Percentiles rank a stretch among this genome's conserved stretches.
phyloP scores from a whole-genome alignment of 2,113 vertebrate genomes.

The Alligator mississippiensis region DNA sequence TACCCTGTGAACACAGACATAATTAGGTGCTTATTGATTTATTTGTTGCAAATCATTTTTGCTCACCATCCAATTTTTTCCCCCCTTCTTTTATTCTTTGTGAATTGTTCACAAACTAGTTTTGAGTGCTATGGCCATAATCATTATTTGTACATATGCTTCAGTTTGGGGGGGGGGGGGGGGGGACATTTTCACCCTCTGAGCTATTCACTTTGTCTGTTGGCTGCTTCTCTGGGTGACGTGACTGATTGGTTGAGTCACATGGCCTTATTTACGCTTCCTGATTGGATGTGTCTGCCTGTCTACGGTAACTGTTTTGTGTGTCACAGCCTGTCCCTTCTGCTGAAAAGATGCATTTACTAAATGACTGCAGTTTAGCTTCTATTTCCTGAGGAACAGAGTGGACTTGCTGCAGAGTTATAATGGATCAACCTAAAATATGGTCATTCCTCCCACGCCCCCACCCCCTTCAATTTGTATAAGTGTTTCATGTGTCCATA shows the following conservation, averaged over 20 bases:
- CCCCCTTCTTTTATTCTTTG: background rate
- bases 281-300: background rate
- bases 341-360: no score
- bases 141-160: background rate
- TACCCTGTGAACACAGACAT: constrained; percentile 1
- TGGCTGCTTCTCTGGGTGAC: background rate
- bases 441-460: no score
- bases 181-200: background rate
- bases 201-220: rapidly evolving
- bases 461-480: no score
- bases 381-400: no score
- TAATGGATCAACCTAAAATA: no score
- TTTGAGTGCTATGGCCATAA: background rate
- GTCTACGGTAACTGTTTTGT: no score
- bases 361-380: no score
- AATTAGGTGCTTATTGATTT: constrained; percentile 55
- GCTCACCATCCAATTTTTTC: constrained; percentile 41
- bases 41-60: constrained; percentile 54
- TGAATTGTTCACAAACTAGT: background rate
- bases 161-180: background rate
- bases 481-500: no score
- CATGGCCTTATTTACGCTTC: background rate
- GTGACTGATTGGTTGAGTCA: background rate
- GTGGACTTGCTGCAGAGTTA: no score
- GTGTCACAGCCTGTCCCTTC: no score